Evolutionary conservation across 2,888 invertebrate genomes (phyloP), one percentile per base, ranked within the genome.

Genomic region (Cantharis flavilabris): DNA sequence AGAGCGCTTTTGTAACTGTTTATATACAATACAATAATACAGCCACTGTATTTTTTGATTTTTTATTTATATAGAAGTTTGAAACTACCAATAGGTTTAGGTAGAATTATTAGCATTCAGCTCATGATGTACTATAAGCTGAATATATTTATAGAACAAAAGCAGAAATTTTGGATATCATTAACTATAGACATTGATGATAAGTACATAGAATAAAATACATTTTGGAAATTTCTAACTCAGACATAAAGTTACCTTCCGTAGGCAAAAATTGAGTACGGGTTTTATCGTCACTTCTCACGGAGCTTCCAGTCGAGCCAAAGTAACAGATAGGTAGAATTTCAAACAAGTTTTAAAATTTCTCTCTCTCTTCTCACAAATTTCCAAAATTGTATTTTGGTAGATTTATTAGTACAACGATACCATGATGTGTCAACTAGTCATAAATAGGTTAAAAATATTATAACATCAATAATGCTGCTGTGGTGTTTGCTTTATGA

Each of bases 151-250:
- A 14, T 69, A 64, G 69, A 72, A 72, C 72, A 76, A 71, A 63
- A 72, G 72, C 70, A 76, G 69, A 64, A 65, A 20, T 71, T 76
- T 72, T 69, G 64, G 72, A 72, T 76, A 76, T 76, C 70, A 76
- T 71, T 76, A 69, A 64, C 23, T 49, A 20, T 76, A 72, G 72
- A 70, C 65, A 26, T 23, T 67, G 65, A 20, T 64, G 20, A 26
- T 67, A 67, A 67, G 70, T 70, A 72, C 62, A 13, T 69, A 71
- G 69, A 23, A 64, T 13, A 67, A 70, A 62, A 33, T 64, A 30
- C 30, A 63, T 74, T 75, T 75, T 75, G 75, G 71, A 75, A 71
- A 62, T 64, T 49, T 49, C 33, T n/a, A 13, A 1, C 9, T 49
- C 49, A n/a, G 49, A 49, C 7, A 49, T 10, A 7, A 49, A 49